phyloP scores from a whole-genome alignment of 2,888 invertebrate species.

The Osedax fenrisi region DNA sequence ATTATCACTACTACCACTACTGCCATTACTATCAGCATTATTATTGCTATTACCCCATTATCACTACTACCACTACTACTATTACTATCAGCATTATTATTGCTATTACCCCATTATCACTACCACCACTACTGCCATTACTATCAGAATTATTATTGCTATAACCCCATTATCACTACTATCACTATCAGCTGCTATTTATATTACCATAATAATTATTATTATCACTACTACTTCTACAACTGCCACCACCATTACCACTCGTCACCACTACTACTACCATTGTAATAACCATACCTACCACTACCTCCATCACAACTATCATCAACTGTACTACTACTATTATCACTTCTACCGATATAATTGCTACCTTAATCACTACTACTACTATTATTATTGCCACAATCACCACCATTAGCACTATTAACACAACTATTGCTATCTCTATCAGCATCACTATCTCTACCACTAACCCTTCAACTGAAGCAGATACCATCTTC shows the following conservation, averaged over 20 bases:
- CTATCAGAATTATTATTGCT: neutral
- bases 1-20: neutral
- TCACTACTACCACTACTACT: neutral
- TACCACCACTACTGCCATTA: neutral
- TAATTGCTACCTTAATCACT: neutral
- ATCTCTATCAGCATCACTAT: neutral
- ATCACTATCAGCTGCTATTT: neutral
- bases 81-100: neutral
- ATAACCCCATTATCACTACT: neutral
- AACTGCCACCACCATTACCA: neutral
- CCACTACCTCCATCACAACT: neutral
- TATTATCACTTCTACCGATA: neutral
- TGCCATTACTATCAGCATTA: neutral
- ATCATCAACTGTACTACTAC: neutral
- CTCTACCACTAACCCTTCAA: neutral
- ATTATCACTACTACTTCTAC: neutral
- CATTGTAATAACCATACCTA: neutral
- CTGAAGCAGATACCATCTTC: neutral
- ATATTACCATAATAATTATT: neutral
- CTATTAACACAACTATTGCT: neutral
- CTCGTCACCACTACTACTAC: neutral
- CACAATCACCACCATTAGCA: neutral
- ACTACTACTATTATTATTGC: neutral
- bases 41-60: neutral
- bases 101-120: neutral